These are phyloP conservation scores for Belonocnema kinseyi DNA, from an alignment of 1,140 invertebrate species.

Conservation along the genomic window DNA sequence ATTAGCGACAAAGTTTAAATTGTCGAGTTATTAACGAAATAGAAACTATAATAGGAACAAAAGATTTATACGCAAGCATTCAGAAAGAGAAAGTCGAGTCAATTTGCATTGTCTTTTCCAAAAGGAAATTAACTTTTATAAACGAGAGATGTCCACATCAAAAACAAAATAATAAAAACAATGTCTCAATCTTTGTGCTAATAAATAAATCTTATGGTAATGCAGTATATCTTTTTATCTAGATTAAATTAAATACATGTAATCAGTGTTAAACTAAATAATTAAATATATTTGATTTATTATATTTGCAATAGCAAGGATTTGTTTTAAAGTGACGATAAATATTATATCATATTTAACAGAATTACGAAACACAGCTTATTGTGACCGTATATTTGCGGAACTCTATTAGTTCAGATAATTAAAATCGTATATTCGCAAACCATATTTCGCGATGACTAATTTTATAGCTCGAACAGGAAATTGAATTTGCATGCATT, in stretches of 20 bases:
- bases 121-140: background rate
- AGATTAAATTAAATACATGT: too few species aligned
- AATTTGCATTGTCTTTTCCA: conserved; percentile 2
- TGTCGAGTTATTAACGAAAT: conserved; percentile 7
- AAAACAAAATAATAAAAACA: background rate
- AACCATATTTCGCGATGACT: conserved; percentile 46
- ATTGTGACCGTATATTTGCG: background rate
- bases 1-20: conserved; percentile 5
- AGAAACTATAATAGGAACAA: conserved; percentile 14
- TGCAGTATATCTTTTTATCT: too few species aligned
- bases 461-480: conserved; percentile 45
- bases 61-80: background rate
- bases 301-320: background rate
- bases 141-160: conserved; percentile 1
- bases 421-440: conserved; percentile 44
- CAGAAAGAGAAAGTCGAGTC: background rate
- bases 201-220: too few species aligned
- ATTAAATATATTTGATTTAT: background rate
- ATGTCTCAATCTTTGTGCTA: background rate
- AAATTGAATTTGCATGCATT: conserved; percentile 35
- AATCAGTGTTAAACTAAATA: too few species aligned
- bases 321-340: background rate
- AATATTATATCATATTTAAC: background rate
- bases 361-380: background rate
- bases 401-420: conserved; percentile 40